Conservation (phyloP, 2,888 invertebrate species). For the Pachliopta kotzebuea region DNA sequence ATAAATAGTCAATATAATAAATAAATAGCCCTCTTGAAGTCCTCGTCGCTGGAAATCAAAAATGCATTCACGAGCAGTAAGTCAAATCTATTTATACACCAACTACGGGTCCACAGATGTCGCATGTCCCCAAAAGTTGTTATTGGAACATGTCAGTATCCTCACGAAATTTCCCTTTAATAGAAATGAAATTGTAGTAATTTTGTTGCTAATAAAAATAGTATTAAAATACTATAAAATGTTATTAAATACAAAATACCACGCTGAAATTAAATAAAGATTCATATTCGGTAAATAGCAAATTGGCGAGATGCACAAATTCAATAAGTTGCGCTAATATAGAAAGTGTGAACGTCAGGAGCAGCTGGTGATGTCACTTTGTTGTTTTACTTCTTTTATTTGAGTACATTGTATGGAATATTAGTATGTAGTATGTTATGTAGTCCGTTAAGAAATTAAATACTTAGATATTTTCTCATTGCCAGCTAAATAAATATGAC, state of each 20-base stretch:
- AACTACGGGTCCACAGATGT: no score
- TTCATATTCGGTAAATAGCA: slow-evolving; percentile 13
- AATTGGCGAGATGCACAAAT: slow-evolving; percentile 26
- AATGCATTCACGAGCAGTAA: no score
- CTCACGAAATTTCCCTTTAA: no score
- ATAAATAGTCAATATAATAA: no score
- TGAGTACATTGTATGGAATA: not conserved
- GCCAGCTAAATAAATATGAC: slow-evolving; percentile 4
- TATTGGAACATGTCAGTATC: no score
- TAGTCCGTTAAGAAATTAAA: slow-evolving; percentile 13
- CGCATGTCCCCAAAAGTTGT: no score
- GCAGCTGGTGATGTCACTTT: slow-evolving; percentile 24
- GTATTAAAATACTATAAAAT: not conserved
- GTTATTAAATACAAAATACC: not conserved
- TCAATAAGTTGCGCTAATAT: slow-evolving; percentile 28
- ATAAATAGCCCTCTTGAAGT: no score
- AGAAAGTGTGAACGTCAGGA: slow-evolving; percentile 20
- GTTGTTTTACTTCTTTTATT: slow-evolving; percentile 20
- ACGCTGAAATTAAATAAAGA: not conserved
- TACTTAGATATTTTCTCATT: slow-evolving; percentile 5
- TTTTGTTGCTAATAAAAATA: not conserved
- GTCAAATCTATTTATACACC: no score
- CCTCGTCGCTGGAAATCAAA: no score
- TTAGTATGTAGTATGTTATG: no score
- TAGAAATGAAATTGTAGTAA: no score